A percentile compares a stretch with the other conserved stretches of the same genome.
phyloP scores from a whole-genome alignment of 2,888 invertebrate genomes.

The Pseudeuparius sepicola region DNA sequence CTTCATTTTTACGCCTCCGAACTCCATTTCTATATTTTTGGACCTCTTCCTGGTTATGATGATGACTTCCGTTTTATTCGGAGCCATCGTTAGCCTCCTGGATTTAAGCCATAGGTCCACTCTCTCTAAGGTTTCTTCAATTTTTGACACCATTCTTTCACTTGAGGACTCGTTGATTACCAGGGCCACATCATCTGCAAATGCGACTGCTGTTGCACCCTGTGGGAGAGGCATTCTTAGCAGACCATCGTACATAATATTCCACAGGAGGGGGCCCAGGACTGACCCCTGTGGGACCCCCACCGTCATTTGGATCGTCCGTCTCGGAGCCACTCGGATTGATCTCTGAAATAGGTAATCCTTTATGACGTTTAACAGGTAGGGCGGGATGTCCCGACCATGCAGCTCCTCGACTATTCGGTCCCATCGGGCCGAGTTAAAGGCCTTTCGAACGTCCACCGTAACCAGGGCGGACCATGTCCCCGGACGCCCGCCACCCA shows the following conservation, averaged over 20 bases:
- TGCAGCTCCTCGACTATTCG: constrained; percentile 3
- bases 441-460: no score
- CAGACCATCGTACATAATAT: constrained; percentile 17
- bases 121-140: not conserved
- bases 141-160: constrained; percentile 1
- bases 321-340: constrained; percentile 1
- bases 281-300: constrained; percentile 20
- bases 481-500: no score
- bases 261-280: constrained; percentile 17
- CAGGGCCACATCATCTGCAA: constrained; percentile 17
- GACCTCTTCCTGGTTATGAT: not conserved
- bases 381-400: not conserved
- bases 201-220: constrained; percentile 9
- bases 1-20: not conserved
- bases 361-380: constrained; percentile 1
- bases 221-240: constrained; percentile 2
- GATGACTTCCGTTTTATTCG: constrained; percentile 10
- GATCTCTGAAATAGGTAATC: constrained; percentile 4
- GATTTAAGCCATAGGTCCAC: constrained; percentile 7
- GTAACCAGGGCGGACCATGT: no score
- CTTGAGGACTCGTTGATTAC: constrained; percentile 6
- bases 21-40: constrained; percentile 1
- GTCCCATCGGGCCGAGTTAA: no score
- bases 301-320: not conserved
- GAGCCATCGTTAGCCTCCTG: constrained; percentile 4